Conservation (phyloP, 92 coral and sea anemone genomes). For the Blastomussa wellsi region DNA sequence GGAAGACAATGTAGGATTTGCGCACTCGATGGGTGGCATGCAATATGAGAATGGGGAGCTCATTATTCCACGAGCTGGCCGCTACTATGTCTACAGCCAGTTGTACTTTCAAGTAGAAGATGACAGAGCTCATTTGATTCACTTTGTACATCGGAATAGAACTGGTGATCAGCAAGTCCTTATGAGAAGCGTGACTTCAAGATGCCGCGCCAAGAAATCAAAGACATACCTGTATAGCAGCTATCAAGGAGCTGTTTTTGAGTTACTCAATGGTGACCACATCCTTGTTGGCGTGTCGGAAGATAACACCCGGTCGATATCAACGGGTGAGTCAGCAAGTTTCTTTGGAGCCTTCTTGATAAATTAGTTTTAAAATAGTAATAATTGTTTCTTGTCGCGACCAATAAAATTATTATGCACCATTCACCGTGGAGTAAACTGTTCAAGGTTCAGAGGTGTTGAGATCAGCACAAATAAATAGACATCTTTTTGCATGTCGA, state of each 20-base stretch:
- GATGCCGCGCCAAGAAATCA: slow-evolving; percentile 64
- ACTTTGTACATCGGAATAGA: slow-evolving; percentile 70
- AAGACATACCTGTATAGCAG: slow-evolving; percentile 71
- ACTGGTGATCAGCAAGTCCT: slow-evolving; percentile 62
- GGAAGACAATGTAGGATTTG: slow-evolving; percentile 67
- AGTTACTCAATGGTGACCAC: slow-evolving; percentile 59
- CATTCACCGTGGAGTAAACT: slow-evolving; percentile 12
- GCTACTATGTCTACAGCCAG: slow-evolving; percentile 87
- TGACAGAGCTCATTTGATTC: slow-evolving; percentile 63
- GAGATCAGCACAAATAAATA: neutral
- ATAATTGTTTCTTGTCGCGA: neutral
- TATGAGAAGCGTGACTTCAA: slow-evolving; percentile 80
- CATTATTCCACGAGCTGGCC: slow-evolving; percentile 65
- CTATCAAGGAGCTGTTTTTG: slow-evolving; percentile 87
- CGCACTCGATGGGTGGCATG: slow-evolving; percentile 81
- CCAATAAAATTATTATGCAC: slow-evolving; percentile 15
- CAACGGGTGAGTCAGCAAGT: slow-evolving; percentile 79
- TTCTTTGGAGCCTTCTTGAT: slow-evolving; percentile 90
- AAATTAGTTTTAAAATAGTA: slow-evolving; percentile 4
- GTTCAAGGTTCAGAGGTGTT: neutral
- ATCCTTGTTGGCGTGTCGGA: slow-evolving; percentile 76
- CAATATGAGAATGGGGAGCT: slow-evolving; percentile 72
- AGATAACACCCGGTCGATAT: slow-evolving; percentile 39
- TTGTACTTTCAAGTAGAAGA: slow-evolving; percentile 75
- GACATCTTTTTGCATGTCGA: neutral